A percentile compares a stretch with the other conserved stretches of the same genome.
Evolutionary conservation across 2,113 vertebrate genomes (phyloP).

Genomic region (Carollia perspicillata): DNA sequence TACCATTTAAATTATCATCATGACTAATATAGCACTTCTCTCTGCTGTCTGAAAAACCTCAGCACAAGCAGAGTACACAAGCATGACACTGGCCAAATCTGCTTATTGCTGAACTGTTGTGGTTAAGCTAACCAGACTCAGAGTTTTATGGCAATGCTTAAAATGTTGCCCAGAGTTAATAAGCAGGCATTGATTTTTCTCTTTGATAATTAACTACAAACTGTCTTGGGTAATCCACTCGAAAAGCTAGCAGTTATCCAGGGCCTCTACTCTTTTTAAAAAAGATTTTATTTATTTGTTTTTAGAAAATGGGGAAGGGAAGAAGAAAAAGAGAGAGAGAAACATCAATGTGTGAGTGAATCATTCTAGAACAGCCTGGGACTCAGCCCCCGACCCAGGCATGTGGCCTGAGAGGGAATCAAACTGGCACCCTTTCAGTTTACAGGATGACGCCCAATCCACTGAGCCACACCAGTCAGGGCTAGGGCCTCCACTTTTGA

Average conservation of each 20-base stretch:
- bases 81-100: background rate
- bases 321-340: too few relatives aligned
- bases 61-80: background rate
- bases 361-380: too few relatives aligned
- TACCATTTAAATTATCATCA: background rate
- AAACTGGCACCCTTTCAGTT: too few relatives aligned
- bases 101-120: background rate
- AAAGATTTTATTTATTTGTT: too few relatives aligned
- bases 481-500: background rate
- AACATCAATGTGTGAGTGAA: too few relatives aligned
- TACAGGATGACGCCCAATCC: too few relatives aligned
- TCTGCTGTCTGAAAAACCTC: background rate
- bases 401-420: too few relatives aligned
- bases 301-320: too few relatives aligned
- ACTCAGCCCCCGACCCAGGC: too few relatives aligned
- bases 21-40: background rate
- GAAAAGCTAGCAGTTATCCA: background rate
- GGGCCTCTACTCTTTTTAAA: background rate
- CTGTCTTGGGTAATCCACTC: background rate
- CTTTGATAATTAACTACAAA: constrained; percentile 52
- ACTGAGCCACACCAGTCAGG: background rate
- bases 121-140: background rate
- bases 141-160: constrained; percentile 43
- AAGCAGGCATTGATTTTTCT: constrained; percentile 46
- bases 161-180: constrained; percentile 26